Base-by-base conservation (phyloP, 92 coral and sea anemone species). In the Parazoanthus swiftii region DNA sequence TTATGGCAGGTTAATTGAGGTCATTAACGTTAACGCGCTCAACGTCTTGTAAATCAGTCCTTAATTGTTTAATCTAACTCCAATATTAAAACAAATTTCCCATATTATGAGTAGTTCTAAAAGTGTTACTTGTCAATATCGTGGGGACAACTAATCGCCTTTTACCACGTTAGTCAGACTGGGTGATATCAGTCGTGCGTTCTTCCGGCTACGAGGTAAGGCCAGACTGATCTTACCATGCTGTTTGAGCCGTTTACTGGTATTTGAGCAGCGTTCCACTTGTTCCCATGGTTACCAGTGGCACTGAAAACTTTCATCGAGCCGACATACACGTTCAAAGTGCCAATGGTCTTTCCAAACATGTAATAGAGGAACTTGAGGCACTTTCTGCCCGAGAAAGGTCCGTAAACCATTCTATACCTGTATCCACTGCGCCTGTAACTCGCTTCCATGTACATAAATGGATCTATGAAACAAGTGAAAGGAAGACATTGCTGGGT, bases 301-400 rank as follows among this genome's bases (percentile, higher is more conserved):
- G 33, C 18, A 44, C 82, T 79, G 66, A 79, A 79, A 79, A 79
- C 82, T 10, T 8, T 79, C 6, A 14, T 25, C 18, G 82, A 79
- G 66, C 25, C 66, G 18, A 79, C 21, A 35, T 79, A 79, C 29
- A 79, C 42, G 15, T 23, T 25, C 4, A 79, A 35, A 79, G 65
- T 50, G 58, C 82, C 82, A 25, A 50, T 26, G 4, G 82, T 79
- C 42, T 79, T 79, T 2, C 82, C 82, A 79, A 46, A 79, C 82
- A 79, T 79, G 23, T 79, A 50, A 29, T 79, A 79, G 38, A 8
- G 25, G 66, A 79, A 50, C 66, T 79, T 79, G 21, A 79, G 39
- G 26, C 82, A 79, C 50, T 79, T 79, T 79, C 33, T 56, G 51
- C 82, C 82, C 23, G 82, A 79, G 82, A 79, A 15, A 10, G 82